Evolutionary conservation across 2,113 vertebrate species (phyloP).

Genomic region (Ploceus nigricollis): DNA sequence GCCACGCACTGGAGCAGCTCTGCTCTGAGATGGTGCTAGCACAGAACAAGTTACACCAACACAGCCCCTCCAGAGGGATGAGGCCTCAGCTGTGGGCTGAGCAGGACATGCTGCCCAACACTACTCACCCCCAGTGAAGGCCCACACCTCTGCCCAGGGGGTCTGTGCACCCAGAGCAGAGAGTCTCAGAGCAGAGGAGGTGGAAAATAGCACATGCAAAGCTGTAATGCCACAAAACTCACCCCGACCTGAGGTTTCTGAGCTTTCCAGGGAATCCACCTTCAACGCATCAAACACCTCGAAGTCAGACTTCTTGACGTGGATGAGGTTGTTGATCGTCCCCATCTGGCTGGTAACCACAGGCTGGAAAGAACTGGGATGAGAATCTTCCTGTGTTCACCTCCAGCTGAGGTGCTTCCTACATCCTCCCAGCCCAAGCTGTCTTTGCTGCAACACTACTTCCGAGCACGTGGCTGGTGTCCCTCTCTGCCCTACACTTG

Average conservation of each 20-base stretch:
- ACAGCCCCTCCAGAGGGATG: background rate
- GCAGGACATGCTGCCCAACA: background rate
- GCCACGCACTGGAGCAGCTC: background rate
- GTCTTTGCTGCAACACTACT: background rate
- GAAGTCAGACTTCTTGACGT: conserved; percentile 97
- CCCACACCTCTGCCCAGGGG: background rate
- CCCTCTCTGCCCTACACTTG: background rate
- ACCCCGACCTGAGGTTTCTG: conserved; percentile 89
- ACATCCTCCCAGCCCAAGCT: background rate
- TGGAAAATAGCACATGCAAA: conserved; percentile 21
- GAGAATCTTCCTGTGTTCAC: background rate
- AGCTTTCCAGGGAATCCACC: conserved; percentile 93
- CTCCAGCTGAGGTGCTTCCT: background rate
- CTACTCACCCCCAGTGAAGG: background rate
- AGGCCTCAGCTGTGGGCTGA: background rate
- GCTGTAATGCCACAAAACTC: conserved; percentile 31
- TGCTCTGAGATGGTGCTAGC: background rate
- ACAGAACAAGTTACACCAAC: background rate
- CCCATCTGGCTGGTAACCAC: conserved; percentile 95
- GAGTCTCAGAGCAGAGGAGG: background rate
- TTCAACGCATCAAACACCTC: conserved; percentile 97
- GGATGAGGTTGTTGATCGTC: conserved; percentile 96
- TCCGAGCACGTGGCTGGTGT: background rate
- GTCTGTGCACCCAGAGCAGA: background rate
- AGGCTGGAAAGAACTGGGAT: conserved; percentile 75